phyloP scores from a whole-genome alignment of 2,113 vertebrate genomes.

The Chinchilla lanigera region DNA sequence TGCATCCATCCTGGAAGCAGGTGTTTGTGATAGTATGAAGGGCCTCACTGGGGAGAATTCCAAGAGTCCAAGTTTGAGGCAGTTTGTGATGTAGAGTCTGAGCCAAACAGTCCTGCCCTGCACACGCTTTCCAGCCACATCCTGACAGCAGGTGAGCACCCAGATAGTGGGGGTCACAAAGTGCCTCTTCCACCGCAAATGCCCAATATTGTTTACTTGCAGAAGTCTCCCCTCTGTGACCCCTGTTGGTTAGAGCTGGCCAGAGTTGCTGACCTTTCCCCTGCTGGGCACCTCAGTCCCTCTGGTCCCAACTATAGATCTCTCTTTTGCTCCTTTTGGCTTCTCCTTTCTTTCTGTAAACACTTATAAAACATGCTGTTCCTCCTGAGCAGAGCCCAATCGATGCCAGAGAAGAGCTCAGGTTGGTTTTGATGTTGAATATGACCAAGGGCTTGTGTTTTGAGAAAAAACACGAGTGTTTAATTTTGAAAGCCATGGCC shows the following conservation, averaged over 20 bases:
- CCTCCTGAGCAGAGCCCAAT: background rate
- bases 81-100: background rate
- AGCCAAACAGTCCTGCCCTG: background rate
- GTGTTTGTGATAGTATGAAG: background rate
- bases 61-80: background rate
- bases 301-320: slow-evolving; percentile 33
- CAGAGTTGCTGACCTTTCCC: background rate
- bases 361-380: background rate
- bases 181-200: background rate
- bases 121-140: background rate
- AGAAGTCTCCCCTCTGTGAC: background rate
- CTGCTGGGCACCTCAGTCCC: background rate
- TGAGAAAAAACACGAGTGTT: slow-evolving; percentile 65
- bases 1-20: background rate
- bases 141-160: background rate
- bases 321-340: slow-evolving; percentile 49
- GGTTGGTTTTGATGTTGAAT: slow-evolving; percentile 37
- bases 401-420: background rate
- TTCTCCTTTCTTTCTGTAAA: slow-evolving; percentile 13
- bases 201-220: background rate
- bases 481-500: slow-evolving; percentile 64
- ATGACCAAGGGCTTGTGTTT: background rate
- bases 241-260: slow-evolving; percentile 37
- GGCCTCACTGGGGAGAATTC: background rate
- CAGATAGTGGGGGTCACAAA: background rate